Evolutionary conservation across 2,797 vertebrate genomes (phyloP).

Genomic region (Eulemur coronatus): DNA sequence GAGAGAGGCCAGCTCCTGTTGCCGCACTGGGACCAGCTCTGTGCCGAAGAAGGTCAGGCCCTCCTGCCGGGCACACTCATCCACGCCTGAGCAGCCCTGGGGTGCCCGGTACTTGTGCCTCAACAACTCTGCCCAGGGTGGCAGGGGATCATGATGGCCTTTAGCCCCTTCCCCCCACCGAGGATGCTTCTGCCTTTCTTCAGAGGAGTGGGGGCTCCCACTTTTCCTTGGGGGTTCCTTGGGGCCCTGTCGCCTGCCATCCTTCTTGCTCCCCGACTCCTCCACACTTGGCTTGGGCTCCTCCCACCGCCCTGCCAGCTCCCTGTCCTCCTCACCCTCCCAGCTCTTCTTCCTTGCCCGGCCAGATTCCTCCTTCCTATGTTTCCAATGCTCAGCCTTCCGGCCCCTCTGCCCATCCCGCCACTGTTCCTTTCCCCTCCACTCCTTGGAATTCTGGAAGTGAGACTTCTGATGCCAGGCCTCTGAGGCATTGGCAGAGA

Average conservation of each 20-base stretch:
- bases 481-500: conserved; percentile 45
- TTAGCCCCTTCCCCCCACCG: conserved; percentile 2
- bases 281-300: background rate
- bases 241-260: background rate
- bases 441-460: background rate
- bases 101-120: conserved; percentile 81
- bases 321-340: background rate
- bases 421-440: conserved; percentile 66
- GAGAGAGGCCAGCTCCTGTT: conserved; percentile 82
- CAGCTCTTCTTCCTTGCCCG: conserved; percentile 41
- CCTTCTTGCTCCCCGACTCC: conserved; percentile 25
- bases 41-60: conserved; percentile 77
- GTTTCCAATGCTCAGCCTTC: conserved; percentile 56
- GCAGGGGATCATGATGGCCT: background rate
- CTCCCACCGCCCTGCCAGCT: background rate
- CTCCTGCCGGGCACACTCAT: conserved; percentile 89
- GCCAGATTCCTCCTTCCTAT: conserved; percentile 37
- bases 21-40: conserved; percentile 82
- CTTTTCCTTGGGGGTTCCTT: conserved; percentile 64
- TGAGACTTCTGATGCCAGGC: background rate
- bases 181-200: conserved; percentile 44
- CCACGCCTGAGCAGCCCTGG: conserved; percentile 83
- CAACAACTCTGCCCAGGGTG: conserved; percentile 40
- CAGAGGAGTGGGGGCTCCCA: background rate
- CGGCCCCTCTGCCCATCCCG: conserved; percentile 72